phyloP scores from a whole-genome alignment of 1,140 invertebrate genomes.

The Drosophila pseudoananassae region DNA sequence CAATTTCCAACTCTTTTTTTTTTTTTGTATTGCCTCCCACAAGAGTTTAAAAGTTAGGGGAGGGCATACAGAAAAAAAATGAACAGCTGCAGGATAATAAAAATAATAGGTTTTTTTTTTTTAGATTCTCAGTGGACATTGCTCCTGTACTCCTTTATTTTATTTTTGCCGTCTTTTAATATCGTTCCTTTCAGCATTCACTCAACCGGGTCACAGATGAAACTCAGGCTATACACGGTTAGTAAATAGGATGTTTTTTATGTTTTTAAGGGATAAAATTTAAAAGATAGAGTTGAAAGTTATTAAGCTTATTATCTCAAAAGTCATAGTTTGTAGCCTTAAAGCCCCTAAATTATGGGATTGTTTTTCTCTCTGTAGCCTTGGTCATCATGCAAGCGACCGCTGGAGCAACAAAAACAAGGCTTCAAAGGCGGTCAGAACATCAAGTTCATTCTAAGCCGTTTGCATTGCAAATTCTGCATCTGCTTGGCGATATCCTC shows the following conservation, averaged over 20 bases:
- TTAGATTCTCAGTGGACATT: background rate
- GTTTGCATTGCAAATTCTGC: conserved; percentile 56
- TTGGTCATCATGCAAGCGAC: conserved; percentile 26
- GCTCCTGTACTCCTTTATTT: background rate
- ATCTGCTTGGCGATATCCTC: conserved; percentile 24
- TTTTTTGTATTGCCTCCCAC: conserved; percentile 8
- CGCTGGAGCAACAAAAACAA: conserved; percentile 34
- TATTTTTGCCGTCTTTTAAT: conserved; percentile 50
- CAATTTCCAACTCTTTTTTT: conserved; percentile 64
- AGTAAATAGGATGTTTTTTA: background rate
- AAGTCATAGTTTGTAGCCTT: no score
- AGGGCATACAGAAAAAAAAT: conserved; percentile 36
- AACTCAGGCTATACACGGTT: conserved; percentile 22
- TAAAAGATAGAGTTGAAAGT: no score
- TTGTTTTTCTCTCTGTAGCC: background rate
- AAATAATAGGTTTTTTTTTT: conserved; percentile 64
- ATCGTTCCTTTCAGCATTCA: conserved; percentile 53
- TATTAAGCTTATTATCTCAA: no score
- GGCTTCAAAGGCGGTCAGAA: conserved; percentile 29
- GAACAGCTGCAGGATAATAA: conserved; percentile 58
- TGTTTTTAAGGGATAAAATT: background rate
- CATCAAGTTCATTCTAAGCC: conserved; percentile 37
- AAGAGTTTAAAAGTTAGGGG: conserved; percentile 16
- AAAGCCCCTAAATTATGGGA: no score
- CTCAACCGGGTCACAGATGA: conserved; percentile 40